These are phyloP conservation scores for Xiphophorus maculatus DNA, from an alignment of 2,113 vertebrate genomes.

Conservation along the genomic window DNA sequence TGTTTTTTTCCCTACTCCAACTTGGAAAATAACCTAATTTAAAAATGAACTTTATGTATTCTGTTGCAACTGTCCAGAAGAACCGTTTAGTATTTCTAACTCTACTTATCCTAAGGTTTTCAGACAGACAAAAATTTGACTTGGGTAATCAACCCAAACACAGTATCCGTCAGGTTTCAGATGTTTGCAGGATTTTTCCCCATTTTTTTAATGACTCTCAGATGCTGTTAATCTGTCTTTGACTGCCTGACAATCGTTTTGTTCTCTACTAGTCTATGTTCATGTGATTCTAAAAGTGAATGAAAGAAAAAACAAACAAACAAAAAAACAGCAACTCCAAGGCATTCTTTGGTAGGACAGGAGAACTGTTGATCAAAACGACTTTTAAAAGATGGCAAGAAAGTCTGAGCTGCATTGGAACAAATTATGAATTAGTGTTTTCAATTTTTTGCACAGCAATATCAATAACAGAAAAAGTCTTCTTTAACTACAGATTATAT, in stretches of 20 bases:
- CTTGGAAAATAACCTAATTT: neutral
- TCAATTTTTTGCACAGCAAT: neutral
- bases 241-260: neutral
- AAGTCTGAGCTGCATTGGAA: neutral
- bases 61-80: neutral
- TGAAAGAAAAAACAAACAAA: too few relatives aligned
- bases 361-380: neutral
- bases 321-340: too few relatives aligned
- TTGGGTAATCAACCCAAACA: too few relatives aligned
- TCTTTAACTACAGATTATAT: conserved; percentile 1
- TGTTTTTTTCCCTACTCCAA: neutral
- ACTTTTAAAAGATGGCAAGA: neutral
- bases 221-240: neutral
- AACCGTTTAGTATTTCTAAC: neutral
- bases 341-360: neutral
- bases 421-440: too few relatives aligned
- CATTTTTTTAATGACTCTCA: neutral
- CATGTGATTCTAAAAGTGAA: too few relatives aligned
- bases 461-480: neutral
- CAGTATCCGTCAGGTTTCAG: neutral
- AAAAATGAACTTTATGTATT: neutral
- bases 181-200: too few relatives aligned
- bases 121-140: too few relatives aligned
- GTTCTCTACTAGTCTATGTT: neutral
- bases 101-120: neutral